These are phyloP conservation scores for Poeciliopsis prolifica DNA, from an alignment of 2,113 vertebrate species.

Conservation along the genomic window DNA sequence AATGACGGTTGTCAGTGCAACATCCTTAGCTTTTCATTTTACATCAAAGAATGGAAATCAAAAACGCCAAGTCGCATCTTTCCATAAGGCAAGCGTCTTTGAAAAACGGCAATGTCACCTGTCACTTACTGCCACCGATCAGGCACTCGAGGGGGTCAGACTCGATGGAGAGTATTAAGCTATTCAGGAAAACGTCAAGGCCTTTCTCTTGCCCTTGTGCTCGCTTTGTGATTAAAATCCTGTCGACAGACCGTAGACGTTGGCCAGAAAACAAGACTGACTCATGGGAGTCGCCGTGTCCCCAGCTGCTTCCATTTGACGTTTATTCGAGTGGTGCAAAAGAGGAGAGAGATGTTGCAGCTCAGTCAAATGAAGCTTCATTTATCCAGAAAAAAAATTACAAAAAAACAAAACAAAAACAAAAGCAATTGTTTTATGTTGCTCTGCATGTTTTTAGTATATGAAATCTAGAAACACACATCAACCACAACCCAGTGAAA, in stretches of 20 bases:
- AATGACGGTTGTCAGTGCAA: slow-evolving; percentile 51
- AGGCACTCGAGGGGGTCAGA: slow-evolving; percentile 52
- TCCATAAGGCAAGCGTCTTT: slow-evolving; percentile 52
- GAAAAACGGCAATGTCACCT: slow-evolving; percentile 69
- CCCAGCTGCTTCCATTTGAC: not conserved
- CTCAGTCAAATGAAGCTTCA: not conserved
- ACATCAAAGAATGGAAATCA: slow-evolving; percentile 46
- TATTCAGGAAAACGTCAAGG: slow-evolving; percentile 56
- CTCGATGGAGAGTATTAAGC: slow-evolving; percentile 52
- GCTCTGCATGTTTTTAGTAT: not conserved
- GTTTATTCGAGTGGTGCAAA: not conserved
- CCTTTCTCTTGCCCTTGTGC: slow-evolving; percentile 23
- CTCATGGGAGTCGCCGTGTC: not conserved
- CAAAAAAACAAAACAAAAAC: too few relatives aligned
- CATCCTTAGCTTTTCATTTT: slow-evolving; percentile 39
- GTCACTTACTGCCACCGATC: slow-evolving; percentile 59
- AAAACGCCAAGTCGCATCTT: slow-evolving; percentile 32
- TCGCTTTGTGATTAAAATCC: slow-evolving; percentile 52
- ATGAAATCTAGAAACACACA: not conserved
- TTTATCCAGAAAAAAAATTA: too few relatives aligned
- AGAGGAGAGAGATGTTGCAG: not conserved
- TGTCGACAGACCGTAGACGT: slow-evolving; percentile 46
- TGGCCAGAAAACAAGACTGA: slow-evolving; percentile 28
- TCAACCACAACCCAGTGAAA: not conserved
- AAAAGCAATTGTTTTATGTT: not conserved